Conservation (phyloP, 2,113 vertebrate genomes). For the Clarias magur region DNA sequence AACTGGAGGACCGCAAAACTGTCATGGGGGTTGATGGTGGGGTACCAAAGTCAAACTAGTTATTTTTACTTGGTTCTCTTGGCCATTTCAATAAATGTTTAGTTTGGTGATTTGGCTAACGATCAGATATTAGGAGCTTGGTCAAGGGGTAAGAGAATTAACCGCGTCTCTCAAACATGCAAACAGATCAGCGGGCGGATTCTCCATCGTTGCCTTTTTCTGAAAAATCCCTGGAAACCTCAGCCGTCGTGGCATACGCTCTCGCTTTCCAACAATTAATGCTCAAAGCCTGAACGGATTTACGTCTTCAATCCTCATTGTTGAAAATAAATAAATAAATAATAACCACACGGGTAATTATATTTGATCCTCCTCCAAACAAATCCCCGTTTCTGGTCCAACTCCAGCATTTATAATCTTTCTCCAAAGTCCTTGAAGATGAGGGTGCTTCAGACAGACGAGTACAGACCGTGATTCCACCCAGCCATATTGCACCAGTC, state of each 20-base stretch:
- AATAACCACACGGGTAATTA: slow-evolving; percentile 19
- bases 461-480: slow-evolving; percentile 56
- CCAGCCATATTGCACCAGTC: slow-evolving; percentile 69
- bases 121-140: not conserved
- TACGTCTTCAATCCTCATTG: not conserved
- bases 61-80: not conserved
- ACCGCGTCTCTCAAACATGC: not conserved
- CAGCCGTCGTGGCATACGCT: not conserved
- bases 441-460: slow-evolving; percentile 57
- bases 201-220: too few relatives aligned
- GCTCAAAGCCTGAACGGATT: not conserved
- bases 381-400: slow-evolving; percentile 1
- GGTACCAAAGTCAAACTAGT: not conserved
- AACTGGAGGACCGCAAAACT: not conserved
- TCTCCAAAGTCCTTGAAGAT: slow-evolving; percentile 35
- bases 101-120: not conserved
- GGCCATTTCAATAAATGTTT: not conserved
- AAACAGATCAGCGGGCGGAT: not conserved
- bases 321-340: not conserved
- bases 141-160: too few relatives aligned
- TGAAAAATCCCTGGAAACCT: not conserved
- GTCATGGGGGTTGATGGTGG: not conserved
- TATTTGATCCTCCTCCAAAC: not conserved
- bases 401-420: slow-evolving; percentile 12
- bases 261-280: not conserved